phyloP scores from a whole-genome alignment of 2,113 vertebrate genomes.

The Corythaeola cristata region DNA sequence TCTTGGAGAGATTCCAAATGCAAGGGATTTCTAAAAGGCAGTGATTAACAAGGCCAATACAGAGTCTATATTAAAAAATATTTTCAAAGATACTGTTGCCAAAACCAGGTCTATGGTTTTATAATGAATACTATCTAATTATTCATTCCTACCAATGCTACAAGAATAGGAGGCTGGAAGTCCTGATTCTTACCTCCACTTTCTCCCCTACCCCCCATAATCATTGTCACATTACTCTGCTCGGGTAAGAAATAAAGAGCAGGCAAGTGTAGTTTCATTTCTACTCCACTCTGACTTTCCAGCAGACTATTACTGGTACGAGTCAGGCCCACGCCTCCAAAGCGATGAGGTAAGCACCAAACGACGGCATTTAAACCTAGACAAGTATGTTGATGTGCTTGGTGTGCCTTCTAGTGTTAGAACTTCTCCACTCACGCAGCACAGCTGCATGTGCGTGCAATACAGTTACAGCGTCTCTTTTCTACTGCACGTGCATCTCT shows the following conservation, averaged over 20 bases:
- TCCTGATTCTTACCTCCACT: not conserved
- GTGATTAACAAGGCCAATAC: not conserved
- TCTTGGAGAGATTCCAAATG: not conserved
- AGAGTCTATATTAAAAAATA: not conserved
- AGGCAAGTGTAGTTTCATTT: not conserved
- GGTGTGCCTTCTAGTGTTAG: not conserved
- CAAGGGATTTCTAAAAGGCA: not conserved
- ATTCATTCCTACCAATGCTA: not conserved
- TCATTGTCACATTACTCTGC: not conserved
- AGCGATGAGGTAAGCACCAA: not conserved
- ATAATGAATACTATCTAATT: not conserved
- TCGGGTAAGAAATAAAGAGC: not conserved
- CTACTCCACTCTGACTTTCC: not conserved
- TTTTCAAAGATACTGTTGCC: not conserved
- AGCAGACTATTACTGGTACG: not conserved
- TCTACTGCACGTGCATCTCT: not conserved
- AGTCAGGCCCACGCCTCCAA: not conserved
- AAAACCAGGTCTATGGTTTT: not conserved
- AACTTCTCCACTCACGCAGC: not conserved
- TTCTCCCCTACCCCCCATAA: accelerated
- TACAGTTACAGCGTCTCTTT: not conserved
- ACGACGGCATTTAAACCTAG: not conserved
- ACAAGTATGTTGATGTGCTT: not conserved
- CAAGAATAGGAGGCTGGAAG: not conserved
- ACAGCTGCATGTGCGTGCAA: accelerated